These are phyloP conservation scores for Danaus melanippus DNA, from an alignment of 1,140 invertebrate genomes.

Conservation along the genomic window DNA sequence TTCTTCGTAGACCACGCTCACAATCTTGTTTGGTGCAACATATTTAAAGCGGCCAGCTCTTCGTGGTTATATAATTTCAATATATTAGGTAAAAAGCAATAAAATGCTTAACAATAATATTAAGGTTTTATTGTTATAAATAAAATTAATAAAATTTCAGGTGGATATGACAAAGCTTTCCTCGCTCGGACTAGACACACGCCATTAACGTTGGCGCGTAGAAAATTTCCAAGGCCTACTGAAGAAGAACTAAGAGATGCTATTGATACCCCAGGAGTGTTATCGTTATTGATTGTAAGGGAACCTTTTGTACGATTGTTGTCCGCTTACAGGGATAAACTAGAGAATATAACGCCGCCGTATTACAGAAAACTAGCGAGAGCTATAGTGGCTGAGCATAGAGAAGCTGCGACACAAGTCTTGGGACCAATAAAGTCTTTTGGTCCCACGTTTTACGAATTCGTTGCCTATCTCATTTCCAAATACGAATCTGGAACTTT, in stretches of 20 bases:
- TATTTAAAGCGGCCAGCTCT: conserved; percentile 85
- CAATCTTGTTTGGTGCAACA: conserved; percentile 83
- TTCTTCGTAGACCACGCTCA: conserved; percentile 82
- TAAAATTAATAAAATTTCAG: conserved; percentile 44
- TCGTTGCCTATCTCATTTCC: conserved; percentile 76
- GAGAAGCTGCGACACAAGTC: conserved; percentile 49
- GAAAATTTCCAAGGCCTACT: conserved; percentile 75
- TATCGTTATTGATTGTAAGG: conserved; percentile 87
- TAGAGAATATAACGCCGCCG: conserved; percentile 80
- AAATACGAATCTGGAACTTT: conserved; percentile 52
- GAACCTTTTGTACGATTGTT: conserved; percentile 92
- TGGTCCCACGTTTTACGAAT: conserved; percentile 80
- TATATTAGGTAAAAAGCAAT: conserved; percentile 70
- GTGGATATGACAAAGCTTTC: conserved; percentile 75
- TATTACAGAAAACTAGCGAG: conserved; percentile 80
- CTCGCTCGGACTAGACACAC: conserved; percentile 72
- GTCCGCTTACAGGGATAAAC: conserved; percentile 92
- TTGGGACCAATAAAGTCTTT: conserved; percentile 56
- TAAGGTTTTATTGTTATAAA: conserved; percentile 1
- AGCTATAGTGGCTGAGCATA: conserved; percentile 75
- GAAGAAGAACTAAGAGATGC: conserved; percentile 69
- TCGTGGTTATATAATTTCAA: conserved; percentile 88
- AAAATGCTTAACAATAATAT: background rate
- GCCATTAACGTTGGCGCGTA: conserved; percentile 74
- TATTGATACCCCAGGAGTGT: conserved; percentile 67